phyloP scores from a whole-genome alignment of 1,140 invertebrate species.

The Caenorhabditis latens region DNA sequence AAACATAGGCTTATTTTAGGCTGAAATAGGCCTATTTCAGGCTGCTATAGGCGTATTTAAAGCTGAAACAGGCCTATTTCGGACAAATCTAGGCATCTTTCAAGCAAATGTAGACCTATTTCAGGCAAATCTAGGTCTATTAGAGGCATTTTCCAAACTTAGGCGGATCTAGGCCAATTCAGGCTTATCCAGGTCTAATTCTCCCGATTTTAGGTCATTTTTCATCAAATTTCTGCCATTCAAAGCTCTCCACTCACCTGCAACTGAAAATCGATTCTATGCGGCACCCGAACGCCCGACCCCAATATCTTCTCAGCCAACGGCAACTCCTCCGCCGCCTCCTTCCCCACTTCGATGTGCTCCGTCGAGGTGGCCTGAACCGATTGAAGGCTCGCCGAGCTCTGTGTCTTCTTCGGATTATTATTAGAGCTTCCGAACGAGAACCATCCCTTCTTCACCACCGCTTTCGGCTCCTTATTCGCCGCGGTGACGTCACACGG shows the following conservation, averaged over 20 bases:
- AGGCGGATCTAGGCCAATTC: no score
- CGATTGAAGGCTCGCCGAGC: background rate
- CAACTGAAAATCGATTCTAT: constrained; percentile 41
- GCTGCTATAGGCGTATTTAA: no score
- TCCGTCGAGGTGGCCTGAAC: constrained; percentile 7
- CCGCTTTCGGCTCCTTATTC: constrained; percentile 55
- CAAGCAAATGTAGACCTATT: no score
- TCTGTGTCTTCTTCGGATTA: constrained; percentile 31
- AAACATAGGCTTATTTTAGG: no score
- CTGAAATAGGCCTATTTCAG: no score
- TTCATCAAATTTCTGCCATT: no score
- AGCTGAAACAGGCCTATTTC: no score
- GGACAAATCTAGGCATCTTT: no score
- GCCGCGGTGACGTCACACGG: constrained; percentile 48
- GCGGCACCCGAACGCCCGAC: background rate
- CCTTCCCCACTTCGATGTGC: constrained; percentile 3
- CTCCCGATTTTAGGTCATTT: no score
- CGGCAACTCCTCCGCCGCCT: background rate
- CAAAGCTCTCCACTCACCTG: background rate
- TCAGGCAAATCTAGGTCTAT: no score
- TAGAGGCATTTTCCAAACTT: no score
- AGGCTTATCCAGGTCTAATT: no score
- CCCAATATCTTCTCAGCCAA: constrained; percentile 27
- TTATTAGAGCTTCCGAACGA: constrained; percentile 48
- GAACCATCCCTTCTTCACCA: constrained; percentile 66